Conservation (phyloP, 1,140 invertebrate genomes). For the Ruditapes philippinarum region DNA sequence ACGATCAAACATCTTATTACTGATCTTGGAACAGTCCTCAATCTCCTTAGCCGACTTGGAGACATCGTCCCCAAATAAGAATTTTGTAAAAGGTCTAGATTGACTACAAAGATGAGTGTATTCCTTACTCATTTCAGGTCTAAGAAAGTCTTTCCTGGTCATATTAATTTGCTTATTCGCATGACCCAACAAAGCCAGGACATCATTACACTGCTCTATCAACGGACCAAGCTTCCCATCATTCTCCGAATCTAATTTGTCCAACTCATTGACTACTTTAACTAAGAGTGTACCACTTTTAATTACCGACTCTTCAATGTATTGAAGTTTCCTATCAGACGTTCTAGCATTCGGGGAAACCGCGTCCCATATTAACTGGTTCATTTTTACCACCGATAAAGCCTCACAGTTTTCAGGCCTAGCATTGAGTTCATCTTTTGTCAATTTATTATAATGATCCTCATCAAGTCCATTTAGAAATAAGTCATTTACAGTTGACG, state of each 20-base stretch:
- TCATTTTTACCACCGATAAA: background rate
- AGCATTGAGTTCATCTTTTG: conserved; percentile 31
- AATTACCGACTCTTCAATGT: conserved; percentile 2
- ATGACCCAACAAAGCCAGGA: conserved; percentile 17
- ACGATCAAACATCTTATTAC: conserved; percentile 8
- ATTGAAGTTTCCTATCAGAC: conserved; percentile 29
- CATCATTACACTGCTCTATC: conserved; percentile 43
- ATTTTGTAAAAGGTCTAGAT: background rate
- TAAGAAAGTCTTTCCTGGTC: conserved; percentile 10
- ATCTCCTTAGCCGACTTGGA: conserved; percentile 44
- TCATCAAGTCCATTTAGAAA: conserved; percentile 15
- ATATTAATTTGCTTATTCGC: conserved; percentile 30
- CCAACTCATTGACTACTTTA: conserved; percentile 10
- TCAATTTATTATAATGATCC: background rate
- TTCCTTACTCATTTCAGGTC: background rate
- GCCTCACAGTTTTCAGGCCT: conserved; percentile 8
- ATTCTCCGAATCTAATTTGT: background rate
- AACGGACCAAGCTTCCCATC: background rate
- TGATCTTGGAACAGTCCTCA: conserved; percentile 58
- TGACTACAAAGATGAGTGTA: conserved; percentile 39
- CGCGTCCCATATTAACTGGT: conserved; percentile 35
- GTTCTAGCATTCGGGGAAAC: background rate
- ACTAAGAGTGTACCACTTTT: conserved; percentile 8
- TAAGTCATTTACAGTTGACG: background rate
- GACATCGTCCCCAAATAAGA: conserved; percentile 18